Base-by-base conservation (phyloP, 2,113 vertebrate genomes). In the Hippocampus zosterae region DNA sequence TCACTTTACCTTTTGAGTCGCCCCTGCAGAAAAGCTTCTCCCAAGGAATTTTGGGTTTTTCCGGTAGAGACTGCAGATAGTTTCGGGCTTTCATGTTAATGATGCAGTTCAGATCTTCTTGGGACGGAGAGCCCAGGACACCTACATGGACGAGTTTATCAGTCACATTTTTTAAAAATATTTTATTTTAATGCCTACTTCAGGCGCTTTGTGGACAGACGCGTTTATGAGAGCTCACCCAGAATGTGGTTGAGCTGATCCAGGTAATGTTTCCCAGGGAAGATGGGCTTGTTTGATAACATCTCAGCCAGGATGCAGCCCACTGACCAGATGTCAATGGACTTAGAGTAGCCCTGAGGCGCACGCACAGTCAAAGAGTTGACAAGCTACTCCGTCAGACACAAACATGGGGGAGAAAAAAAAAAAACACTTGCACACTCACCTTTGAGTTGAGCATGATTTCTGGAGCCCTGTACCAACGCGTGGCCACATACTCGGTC, bases 371-470 rank as follows among this genome's bases (percentile, higher is more conserved):
- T 77, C 61, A 79, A 27, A 23, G 41, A 46, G 19, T 15, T 19
- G 11, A 7, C 12, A 65, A n/a, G 23, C 19, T 6, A 15, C 37
- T 2, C 5, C 27, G 21, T 37, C 1, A 10, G n/a, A 53, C 0
- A 41, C 0, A 55, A 40, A 15, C 40, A 44, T 2, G 3, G n/a
- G n/a, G n/a, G n/a, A n/a, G 2, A 29, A 3, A 29, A 29, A 29
- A 3, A 29, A 6, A 37, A 37, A 37, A 37, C 5, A 37, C 33
- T 37, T 37, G 59, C 29, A 16, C 33, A 37, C 64, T 2, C 66
- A 92, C 95, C 94, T 96, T 95, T 68, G 95, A 96, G 89, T 95
- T 96, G 71, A 96, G 94, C 95, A 96, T 96, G 90, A 96, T 95
- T 84, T 96, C 95, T 50, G 95, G 95, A 59, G 95, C 95, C 46